Evolutionary conservation across 2,113 vertebrate species (phyloP).

Genomic region (Colaptes auratus): DNA sequence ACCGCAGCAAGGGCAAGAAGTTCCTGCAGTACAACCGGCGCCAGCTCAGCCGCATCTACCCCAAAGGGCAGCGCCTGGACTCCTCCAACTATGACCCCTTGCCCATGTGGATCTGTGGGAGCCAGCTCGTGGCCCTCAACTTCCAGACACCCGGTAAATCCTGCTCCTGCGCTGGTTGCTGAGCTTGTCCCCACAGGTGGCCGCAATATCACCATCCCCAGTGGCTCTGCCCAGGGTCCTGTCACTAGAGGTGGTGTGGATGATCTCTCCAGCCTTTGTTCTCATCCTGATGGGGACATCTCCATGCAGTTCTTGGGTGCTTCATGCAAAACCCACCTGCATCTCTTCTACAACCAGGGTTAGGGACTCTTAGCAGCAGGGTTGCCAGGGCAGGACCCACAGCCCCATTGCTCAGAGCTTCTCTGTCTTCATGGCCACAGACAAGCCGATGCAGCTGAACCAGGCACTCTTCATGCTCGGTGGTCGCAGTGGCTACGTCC

Average conservation of each 20-base stretch:
- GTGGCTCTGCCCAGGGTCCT: rapidly evolving
- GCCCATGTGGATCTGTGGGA: slow-evolving; percentile 98
- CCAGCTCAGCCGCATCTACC: slow-evolving; percentile 96
- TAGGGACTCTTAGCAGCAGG: neutral
- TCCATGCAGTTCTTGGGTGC: neutral
- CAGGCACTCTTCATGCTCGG: slow-evolving; percentile 96
- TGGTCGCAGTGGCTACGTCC: slow-evolving; percentile 90
- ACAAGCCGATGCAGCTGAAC: slow-evolving; percentile 99
- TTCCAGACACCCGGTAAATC: slow-evolving; percentile 93
- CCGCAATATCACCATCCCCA: neutral
- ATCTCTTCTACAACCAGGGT: rapidly evolving
- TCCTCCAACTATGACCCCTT: slow-evolving; percentile 98
- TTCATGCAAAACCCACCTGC: neutral
- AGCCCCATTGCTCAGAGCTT: neutral
- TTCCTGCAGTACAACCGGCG: slow-evolving; percentile 98
- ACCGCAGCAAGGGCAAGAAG: slow-evolving; percentile 95
- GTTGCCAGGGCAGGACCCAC: neutral
- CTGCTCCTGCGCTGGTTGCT: neutral
- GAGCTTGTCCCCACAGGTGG: neutral
- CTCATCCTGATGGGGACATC: neutral
- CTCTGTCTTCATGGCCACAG: slow-evolving; percentile 63
- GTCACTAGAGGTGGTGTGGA: neutral
- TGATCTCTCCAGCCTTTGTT: neutral
- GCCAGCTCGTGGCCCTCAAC: slow-evolving; percentile 96
- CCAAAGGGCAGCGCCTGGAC: slow-evolving; percentile 94